Base-by-base conservation (phyloP, 2,113 vertebrate genomes). In the Brachyhypopomus gauderio region DNA sequence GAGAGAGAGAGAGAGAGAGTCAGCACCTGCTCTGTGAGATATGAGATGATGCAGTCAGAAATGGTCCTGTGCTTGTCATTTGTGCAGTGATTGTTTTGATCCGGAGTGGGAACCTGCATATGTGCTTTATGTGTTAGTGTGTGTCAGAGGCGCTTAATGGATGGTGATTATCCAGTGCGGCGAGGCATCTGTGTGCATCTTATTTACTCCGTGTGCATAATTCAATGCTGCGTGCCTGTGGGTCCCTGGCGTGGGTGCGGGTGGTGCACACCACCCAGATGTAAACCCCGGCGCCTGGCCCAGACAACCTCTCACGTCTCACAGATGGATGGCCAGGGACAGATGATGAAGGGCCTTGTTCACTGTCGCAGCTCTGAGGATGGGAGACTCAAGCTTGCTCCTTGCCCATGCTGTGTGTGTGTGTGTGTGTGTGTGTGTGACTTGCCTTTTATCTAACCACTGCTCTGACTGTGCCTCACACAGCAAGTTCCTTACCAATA, bases 181-280 rank as follows among this genome's bases (percentile, higher is more conserved):
- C 12, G 45, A 56, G 20, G 69, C 22, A 34, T 59, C 25, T 25
- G 27, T 71, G 30, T 30, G 38, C 1, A 78, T 69, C 34, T 69
- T 36, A 17, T 67, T 52, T 20, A 77, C 38, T 30, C 3, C 27
- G 6, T 1, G 14, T 27, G 74, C 36, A 48, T 76, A 64, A 63
- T 48, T 30, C 3, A 76, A 48, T 22, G 27, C 11, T 3, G 36
- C 41, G 74, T 45, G 3, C 27, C 34, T 77, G 38, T 69, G 63
- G 27, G 25, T 41, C 36, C 36, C 48, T 78, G 48, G 36, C 58
- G 41, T 78, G 77, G 27, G 4, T 69, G 30, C 16, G 14, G 19
- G 4, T 76, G 79, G 69, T 76, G 58, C 72, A 55, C 27, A 59
- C 60, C 8, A 11, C 69, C 69, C 82, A 83, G 77, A 62, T 83